Evolutionary conservation across 2,797 vertebrate species (phyloP), one percentile per base, ranked within the genome.

Genomic region (Threskiornis aethiopicus): DNA sequence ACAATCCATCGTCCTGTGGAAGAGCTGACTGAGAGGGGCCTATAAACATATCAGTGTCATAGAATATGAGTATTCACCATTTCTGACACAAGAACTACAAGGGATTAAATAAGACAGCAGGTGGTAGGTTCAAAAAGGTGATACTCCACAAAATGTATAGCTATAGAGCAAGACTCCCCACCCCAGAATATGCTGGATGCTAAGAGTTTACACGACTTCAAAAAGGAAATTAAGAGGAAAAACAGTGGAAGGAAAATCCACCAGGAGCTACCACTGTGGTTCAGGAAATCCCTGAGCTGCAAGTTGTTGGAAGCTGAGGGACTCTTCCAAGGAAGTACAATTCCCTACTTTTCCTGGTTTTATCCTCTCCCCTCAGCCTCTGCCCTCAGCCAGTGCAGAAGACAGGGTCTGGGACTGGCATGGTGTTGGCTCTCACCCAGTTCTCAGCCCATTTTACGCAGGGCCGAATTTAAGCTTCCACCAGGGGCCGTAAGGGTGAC

Each of bases 401-500:
- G 33, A 31, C 4, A 17, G 31, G 6, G 6, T 20, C 31, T 76
- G 80, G 39, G 26, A 47, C 37, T 41, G 28, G 22, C 13, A 26
- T 6, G 11, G 33, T 3, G 0, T 33, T 89, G 58, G 24, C 11
- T 79, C 21, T 85, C 58, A 72, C 11, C 10, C 21, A 22, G 17
- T 33, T 88, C 54, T 65, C 47, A 89, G 16, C 37, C 29, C 39
- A n/a, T 87, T 90, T 89, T 65, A 71, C 18, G 33, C 7, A 59
- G 35, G 51, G 9, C 10, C 1, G 1, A 89, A 72, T 47, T 78
- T 58, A 81, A 89, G 46, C 16, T 35, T 75, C 17, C 11, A 17
- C 11, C 16, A 55, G 19, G 6, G 12, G 20, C 69, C 0, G 0
- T n/a, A 61, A 70, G 7, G 7, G 15, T 44, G 33, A 29, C 49